Evolutionary conservation across 2,113 vertebrate genomes (phyloP).

Genomic region (Speoplatyrhinus poulsoni): DNA sequence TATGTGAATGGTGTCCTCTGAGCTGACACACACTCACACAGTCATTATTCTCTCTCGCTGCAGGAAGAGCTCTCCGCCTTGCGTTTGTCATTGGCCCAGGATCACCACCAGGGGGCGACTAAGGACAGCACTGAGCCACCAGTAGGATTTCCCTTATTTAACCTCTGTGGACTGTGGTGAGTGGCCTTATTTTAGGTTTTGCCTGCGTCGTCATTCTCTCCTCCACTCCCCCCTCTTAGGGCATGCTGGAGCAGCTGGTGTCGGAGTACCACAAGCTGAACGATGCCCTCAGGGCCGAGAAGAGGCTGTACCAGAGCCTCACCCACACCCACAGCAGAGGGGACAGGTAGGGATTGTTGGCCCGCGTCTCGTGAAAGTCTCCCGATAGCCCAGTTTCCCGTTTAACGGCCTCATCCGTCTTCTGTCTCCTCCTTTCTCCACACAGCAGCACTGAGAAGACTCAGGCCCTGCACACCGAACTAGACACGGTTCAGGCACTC

Average conservation of each 20-base stretch:
- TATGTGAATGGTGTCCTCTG: neutral
- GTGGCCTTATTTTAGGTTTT: neutral
- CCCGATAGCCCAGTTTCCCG: neutral
- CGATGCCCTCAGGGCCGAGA: conserved; percentile 87
- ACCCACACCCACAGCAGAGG: conserved; percentile 77
- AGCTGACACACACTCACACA: neutral
- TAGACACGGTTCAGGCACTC: conserved; percentile 85
- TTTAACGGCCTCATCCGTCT: neutral
- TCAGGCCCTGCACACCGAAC: conserved; percentile 82
- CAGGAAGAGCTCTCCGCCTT: conserved; percentile 86
- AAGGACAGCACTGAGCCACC: conserved; percentile 78
- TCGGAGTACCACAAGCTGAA: conserved; percentile 86
- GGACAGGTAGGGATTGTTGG: conserved; percentile 78
- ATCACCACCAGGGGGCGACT: conserved; percentile 72
- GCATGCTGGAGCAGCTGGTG: conserved; percentile 84
- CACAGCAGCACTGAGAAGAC: conserved; percentile 78
- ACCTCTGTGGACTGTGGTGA: neutral
- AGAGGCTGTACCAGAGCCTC: conserved; percentile 87
- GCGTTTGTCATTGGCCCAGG: conserved; percentile 73
- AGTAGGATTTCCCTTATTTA: conserved; percentile 63
- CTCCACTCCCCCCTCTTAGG: conserved; percentile 44
- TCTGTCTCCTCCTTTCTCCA: conserved; percentile 2
- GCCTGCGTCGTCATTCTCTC: neutral
- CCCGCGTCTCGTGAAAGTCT: neutral
- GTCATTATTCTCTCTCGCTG: neutral